Evolutionary conservation across 53 echinoderm and acorn worm species (phyloP), one percentile per base, ranked within the genome.

Genomic region (Holothuria leucospilota): DNA sequence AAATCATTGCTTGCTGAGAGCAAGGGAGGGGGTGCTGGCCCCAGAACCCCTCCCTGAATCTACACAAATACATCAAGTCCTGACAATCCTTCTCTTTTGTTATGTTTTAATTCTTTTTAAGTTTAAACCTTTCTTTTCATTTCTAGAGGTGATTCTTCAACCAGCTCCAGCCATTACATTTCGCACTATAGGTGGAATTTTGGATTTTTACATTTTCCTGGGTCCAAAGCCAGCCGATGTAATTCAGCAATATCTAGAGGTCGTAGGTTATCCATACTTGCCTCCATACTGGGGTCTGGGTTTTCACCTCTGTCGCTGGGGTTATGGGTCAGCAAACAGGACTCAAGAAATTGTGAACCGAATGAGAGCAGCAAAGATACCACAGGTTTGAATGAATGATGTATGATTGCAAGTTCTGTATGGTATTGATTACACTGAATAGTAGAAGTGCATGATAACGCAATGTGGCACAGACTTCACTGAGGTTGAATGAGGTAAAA

Each of bases 231-330:
- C 99, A 21, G 86, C 88, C 14, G 90, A 95, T 68, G 95, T 99
- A 29, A 78, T 99, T 34, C 89, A 90, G 67, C 99, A 99, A 66
- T 99, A 99, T 87, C 87, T 90, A 27, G 95, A 92, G 87, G 95
- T 99, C 67, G 88, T 99, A 64, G 99, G 99, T 49, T 81, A 63
- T 13, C 92, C 99, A 10, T 90, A 92, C 84, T 91, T 95, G 90
- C 95, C 95, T 14, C 95, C 99, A 18, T 94, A 95, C 68, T 99
- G 99, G 99, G 86, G 93, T 13, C 89, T 99, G 16, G 99, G 99
- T 14, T 99, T 95, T 85, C 99, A 99, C 68, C 89, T 99, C 52
- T 99, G 99, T 51, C 91, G 99, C 13, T 99, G 95, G 95, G 99
- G 99, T 7, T 99, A 99, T 71, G 68, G 85, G 38, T 85, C 92